phyloP scores from a whole-genome alignment of 2,888 invertebrate genomes.

The Amblyjoppa fuscipennis region DNA sequence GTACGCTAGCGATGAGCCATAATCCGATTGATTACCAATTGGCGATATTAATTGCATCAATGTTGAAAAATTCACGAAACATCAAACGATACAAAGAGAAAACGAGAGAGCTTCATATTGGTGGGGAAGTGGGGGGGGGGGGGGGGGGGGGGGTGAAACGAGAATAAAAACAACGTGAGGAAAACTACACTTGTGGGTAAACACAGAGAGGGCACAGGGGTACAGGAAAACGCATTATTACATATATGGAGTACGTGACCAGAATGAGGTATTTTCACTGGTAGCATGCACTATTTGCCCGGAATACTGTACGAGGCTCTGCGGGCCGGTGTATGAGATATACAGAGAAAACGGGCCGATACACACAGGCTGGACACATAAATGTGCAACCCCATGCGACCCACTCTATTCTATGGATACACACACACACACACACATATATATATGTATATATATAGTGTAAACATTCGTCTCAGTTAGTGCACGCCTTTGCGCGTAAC shows the following conservation, averaged over 20 bases:
- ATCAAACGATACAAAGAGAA: not conserved
- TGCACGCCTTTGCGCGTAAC: slow-evolving; percentile 43
- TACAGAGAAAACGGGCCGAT: slow-evolving; percentile 30
- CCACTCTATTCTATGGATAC: not conserved
- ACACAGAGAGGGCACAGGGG: slow-evolving; percentile 50
- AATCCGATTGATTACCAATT: not conserved
- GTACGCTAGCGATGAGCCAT: not conserved
- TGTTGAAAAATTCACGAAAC: not conserved
- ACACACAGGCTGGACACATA: slow-evolving; percentile 31
- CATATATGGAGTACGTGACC: slow-evolving; percentile 70
- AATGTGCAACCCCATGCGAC: slow-evolving; percentile 31
- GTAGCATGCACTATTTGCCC: slow-evolving; percentile 64
- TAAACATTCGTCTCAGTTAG: slow-evolving; percentile 45
- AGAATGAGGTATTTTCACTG: slow-evolving; percentile 67
- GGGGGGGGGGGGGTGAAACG: slow-evolving; percentile 17
- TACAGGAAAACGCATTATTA: slow-evolving; percentile 65
- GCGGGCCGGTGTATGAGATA: slow-evolving; percentile 28
- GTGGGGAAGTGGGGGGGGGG: not conserved
- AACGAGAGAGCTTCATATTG: not conserved
- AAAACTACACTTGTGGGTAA: slow-evolving; percentile 69
- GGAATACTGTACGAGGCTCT: slow-evolving; percentile 59
- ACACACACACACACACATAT: not conserved
- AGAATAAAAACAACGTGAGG: slow-evolving; percentile 61
- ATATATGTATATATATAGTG: slow-evolving; percentile 3
- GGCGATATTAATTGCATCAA: slow-evolving; percentile 22